phyloP scores from a whole-genome alignment of 2,113 vertebrate species.

The Passer montanus region DNA sequence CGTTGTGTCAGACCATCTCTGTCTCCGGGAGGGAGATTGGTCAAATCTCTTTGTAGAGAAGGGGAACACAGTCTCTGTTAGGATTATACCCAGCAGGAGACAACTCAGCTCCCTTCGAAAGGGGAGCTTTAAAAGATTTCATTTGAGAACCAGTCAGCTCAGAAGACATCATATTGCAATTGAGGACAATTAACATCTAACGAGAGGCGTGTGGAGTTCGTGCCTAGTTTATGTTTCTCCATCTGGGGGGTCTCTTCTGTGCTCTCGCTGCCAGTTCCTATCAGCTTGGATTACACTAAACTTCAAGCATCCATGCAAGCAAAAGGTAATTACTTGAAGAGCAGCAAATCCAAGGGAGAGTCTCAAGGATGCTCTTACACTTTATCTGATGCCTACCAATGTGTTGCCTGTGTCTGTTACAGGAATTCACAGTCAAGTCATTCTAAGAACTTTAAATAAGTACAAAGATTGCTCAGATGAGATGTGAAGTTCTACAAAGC shows the following conservation, averaged over 20 bases:
- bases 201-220: background rate
- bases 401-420: background rate
- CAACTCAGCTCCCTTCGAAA: constrained; percentile 11
- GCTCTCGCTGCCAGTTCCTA: background rate
- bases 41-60: constrained; percentile 10
- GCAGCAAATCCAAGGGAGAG: background rate
- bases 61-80: background rate
- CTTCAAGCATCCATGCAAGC: background rate
- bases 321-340: constrained; percentile 10
- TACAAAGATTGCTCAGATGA: background rate
- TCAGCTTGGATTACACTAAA: constrained; percentile 29
- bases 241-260: background rate
- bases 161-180: background rate
- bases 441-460: background rate
- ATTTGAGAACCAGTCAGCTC: background rate
- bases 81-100: constrained; percentile 45
- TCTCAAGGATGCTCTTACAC: background rate
- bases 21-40: background rate
- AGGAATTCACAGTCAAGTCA: background rate
- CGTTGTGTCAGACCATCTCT: background rate
- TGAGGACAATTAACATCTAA: constrained; percentile 37
- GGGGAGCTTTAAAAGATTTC: background rate
- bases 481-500: background rate
- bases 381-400: background rate
- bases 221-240: background rate